Percentiles rank a stretch among this genome's conserved stretches.
phyloP scores from a whole-genome alignment of 1,140 invertebrate species.

The Pogonus chalceus region DNA sequence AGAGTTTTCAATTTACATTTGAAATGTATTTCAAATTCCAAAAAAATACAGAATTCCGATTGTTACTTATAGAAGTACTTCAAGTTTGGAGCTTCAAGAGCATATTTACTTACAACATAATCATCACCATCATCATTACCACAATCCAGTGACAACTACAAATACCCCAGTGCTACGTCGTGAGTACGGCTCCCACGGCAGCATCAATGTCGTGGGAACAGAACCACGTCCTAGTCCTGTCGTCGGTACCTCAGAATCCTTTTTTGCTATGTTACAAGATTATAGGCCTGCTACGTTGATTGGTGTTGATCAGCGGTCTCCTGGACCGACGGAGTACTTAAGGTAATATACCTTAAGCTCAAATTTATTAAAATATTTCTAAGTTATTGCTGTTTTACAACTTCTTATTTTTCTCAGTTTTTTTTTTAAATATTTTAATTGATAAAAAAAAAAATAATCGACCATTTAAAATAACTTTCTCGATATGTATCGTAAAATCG shows the following conservation, averaged over 20 bases:
- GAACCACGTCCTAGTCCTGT: conserved; percentile 19
- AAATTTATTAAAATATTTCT: too few relatives aligned
- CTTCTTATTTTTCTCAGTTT: too few relatives aligned
- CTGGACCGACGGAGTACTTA: conserved; percentile 51
- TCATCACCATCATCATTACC: conserved; percentile 22
- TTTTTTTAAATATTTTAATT: too few relatives aligned
- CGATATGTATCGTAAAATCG: too few relatives aligned
- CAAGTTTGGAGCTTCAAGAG: conserved; percentile 45
- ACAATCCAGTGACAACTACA: too few relatives aligned
- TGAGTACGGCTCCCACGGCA: conserved; percentile 51
- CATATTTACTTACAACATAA: too few relatives aligned
- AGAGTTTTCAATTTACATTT: too few relatives aligned
- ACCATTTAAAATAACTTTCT: too few relatives aligned
- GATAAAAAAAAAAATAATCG: too few relatives aligned
- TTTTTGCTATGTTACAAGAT: conserved; percentile 73
- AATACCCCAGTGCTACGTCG: conserved; percentile 38
- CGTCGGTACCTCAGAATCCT: conserved; percentile 46
- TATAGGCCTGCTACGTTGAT: conserved; percentile 44
- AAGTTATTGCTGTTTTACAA: too few relatives aligned
- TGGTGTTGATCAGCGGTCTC: conserved; percentile 49
- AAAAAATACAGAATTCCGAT: too few relatives aligned
- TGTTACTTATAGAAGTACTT: conserved; percentile 48
- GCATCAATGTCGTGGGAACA: conserved; percentile 44
- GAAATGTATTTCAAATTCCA: too few relatives aligned
- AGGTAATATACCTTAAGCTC: conserved; percentile 1